Percentiles rank a stretch among this genome's conserved stretches.
Conservation (phyloP, 2,797 vertebrate genomes). For the Schizopygopsis malacanthus region DNA sequence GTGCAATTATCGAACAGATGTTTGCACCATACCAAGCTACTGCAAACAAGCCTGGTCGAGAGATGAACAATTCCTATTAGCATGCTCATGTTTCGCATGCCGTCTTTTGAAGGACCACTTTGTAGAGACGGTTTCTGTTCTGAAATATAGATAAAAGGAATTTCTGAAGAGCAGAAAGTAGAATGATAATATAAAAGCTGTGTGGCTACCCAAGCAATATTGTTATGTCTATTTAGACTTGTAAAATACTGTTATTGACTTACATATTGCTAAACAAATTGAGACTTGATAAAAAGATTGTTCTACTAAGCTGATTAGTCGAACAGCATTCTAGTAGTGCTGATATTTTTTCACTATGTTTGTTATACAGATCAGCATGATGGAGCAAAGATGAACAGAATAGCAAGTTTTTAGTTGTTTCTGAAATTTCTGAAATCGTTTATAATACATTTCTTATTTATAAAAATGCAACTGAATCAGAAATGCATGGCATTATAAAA, state of each 20-base stretch:
- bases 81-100: constrained; percentile 16
- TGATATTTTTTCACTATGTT: background rate
- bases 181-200: background rate
- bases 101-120: constrained; percentile 21
- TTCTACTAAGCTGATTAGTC: background rate
- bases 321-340: background rate
- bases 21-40: constrained; percentile 20
- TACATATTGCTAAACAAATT: background rate
- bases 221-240: background rate
- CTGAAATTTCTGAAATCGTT: background rate
- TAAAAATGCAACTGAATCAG: background rate
- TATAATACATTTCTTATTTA: background rate
- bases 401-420: background rate
- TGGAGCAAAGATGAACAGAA: background rate
- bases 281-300: background rate
- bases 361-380: background rate
- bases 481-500: background rate
- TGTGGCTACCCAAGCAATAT: background rate
- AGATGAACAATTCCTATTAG: constrained; percentile 21
- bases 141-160: constrained; percentile 10
- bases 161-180: background rate
- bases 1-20: constrained; percentile 46
- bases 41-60: constrained; percentile 25
- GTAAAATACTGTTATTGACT: background rate
- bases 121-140: constrained; percentile 1